These are phyloP conservation scores for Parazoanthus swiftii DNA, from an alignment of 92 coral and sea anemone species.

Conservation along the genomic window DNA sequence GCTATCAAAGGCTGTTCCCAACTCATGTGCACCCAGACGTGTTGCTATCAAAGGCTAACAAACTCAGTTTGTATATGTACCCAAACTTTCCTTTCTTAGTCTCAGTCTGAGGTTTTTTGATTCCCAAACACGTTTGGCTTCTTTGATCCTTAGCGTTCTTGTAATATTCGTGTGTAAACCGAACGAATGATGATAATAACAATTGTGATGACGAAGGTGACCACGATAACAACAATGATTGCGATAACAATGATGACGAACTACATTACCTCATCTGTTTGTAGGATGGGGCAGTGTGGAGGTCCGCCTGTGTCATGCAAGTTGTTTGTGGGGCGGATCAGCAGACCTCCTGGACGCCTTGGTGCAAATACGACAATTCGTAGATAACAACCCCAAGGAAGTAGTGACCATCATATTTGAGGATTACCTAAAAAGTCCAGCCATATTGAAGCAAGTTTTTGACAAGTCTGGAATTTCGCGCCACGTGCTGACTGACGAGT, in stretches of 20 bases:
- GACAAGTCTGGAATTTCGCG: slow-evolving; percentile 79
- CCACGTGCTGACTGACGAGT: slow-evolving; percentile 64
- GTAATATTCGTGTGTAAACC: background rate
- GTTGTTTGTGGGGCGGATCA: slow-evolving; percentile 95
- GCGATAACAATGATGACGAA: background rate
- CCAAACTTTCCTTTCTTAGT: too few species aligned
- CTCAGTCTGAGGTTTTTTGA: too few species aligned
- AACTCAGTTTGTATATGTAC: too few species aligned
- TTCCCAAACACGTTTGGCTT: background rate
- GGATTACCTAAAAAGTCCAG: slow-evolving; percentile 79
- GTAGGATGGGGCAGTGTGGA: slow-evolving; percentile 90
- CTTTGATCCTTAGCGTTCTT: too few species aligned
- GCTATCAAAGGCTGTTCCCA: too few species aligned
- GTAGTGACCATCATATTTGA: slow-evolving; percentile 90
- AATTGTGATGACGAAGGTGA: background rate
- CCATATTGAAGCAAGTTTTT: slow-evolving; percentile 78
- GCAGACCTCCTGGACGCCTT: slow-evolving; percentile 77
- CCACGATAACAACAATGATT: background rate
- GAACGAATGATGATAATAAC: background rate
- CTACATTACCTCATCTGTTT: slow-evolving; percentile 8
- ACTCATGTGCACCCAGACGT: too few species aligned
- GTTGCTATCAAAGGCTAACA: too few species aligned
- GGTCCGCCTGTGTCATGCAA: slow-evolving; percentile 85
- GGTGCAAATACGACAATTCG: slow-evolving; percentile 73
- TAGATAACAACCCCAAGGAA: slow-evolving; percentile 74